Base-by-base conservation (phyloP, 1,140 invertebrate species). In the Fopius arisanus region DNA sequence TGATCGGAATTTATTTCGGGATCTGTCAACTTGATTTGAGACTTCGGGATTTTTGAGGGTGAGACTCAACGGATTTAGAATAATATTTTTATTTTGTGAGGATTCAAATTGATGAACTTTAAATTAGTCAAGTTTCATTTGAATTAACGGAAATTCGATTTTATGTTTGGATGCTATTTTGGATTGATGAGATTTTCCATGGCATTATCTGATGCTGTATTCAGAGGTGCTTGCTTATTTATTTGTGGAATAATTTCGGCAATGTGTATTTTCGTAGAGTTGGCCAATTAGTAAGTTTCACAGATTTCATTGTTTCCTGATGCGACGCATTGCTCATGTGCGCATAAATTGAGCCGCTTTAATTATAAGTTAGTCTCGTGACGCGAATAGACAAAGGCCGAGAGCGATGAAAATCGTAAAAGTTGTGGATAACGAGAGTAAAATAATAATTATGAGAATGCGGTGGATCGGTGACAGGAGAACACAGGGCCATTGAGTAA, bases 401-500 rank as follows among this genome's bases (percentile, higher is more conserved):
- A 26, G 54, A 9, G n/a, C 37, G 29, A 33, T 26, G 3, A 33
- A 48, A 62, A 41, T 41, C 40, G 63, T 75, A 70, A 75, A 75
- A 75, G 63, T 66, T 29, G 10, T n/a, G 31, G 29, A 21, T 67
- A 67, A 69, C 51, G 48, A 65, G 68, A 72, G 40, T 31, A 71
- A 75, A 75, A 63, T 75, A 71, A 75, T 75, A 75, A 67, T 72
- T 72, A 75, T 71, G 62, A 67, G 51, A 28, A 75, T 28, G 29
- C 29, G 43, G 26, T 31, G 26, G 67, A 69, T 43, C 26, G 16
- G 41, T 33, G 23, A 21, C 33, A 26, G 41, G 14, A 40, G 37
- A 41, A 14, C n/a, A 40, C 9, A 68, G 48, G 28, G n/a, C n/a
- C 2, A 51, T 59, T 59, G 19, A 59, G 26, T 59, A 59, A 59